A percentile compares a stretch with the other conserved stretches of the same genome.
Evolutionary conservation across 1,140 invertebrate genomes (phyloP).

Genomic region (Drosophila prosaltans): DNA sequence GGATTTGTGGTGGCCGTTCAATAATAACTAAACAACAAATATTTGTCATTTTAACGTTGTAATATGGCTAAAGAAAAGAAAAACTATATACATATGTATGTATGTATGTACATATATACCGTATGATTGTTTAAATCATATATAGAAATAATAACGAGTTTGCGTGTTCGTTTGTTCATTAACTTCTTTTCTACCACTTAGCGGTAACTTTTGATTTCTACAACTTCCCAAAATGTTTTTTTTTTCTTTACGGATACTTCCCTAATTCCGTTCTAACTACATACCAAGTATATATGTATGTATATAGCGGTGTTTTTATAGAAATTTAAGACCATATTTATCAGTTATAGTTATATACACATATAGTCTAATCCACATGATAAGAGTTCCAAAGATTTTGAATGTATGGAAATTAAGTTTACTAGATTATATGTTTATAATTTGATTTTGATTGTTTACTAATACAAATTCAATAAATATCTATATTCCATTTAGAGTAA

Average conservation of each 20-base stretch:
- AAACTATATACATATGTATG: conserved; percentile 20
- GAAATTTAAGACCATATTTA: neutral
- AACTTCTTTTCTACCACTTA: conserved; percentile 4
- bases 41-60: conserved; percentile 71
- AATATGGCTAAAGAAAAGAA: conserved; percentile 49
- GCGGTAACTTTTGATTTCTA: conserved; percentile 76
- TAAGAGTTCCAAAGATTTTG: no score
- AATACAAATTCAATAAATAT: no score
- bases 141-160: conserved; percentile 47
- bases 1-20: conserved; percentile 71
- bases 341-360: neutral
- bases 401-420: no score
- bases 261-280: conserved; percentile 41
- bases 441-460: no score
- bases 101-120: neutral
- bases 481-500: no score
- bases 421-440: no score
- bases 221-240: conserved; percentile 21
- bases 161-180: conserved; percentile 19
- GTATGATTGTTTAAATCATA: conserved; percentile 12
- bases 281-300: neutral
- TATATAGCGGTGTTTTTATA: conserved; percentile 48
- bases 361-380: no score
- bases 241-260: no score
- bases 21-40: conserved; percentile 76